Percentiles rank a stretch among this genome's conserved stretches.
phyloP scores from a whole-genome alignment of 1,140 invertebrate genomes.

The Lucilia sericata region DNA sequence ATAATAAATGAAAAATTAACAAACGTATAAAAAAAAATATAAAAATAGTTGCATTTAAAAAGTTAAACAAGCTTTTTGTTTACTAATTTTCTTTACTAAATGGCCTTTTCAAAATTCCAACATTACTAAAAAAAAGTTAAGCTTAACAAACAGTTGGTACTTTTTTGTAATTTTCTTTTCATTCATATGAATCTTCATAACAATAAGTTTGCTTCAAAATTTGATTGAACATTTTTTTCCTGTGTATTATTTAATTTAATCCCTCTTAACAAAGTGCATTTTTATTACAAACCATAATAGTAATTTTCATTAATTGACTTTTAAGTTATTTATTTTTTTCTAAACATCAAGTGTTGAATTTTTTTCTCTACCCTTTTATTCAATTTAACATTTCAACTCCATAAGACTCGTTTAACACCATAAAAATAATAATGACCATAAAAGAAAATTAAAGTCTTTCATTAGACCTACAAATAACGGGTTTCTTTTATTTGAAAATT shows the following conservation, averaged over 20 bases:
- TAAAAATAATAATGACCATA: neutral
- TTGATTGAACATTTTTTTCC: neutral
- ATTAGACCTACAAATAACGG: neutral
- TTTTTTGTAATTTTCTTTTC: too few species aligned
- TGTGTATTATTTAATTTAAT: neutral
- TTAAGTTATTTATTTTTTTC: neutral
- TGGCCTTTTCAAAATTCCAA: too few species aligned
- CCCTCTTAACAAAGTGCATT: neutral
- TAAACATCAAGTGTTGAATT: neutral
- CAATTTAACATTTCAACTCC: neutral
- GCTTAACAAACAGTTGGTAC: too few species aligned
- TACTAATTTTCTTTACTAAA: too few species aligned
- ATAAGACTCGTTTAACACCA: neutral
- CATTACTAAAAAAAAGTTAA: too few species aligned
- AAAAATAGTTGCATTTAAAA: too few species aligned
- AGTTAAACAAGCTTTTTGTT: too few species aligned
- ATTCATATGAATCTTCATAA: too few species aligned
- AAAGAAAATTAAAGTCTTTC: neutral
- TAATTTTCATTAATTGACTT: conserved; percentile 12
- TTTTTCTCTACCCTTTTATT: neutral
- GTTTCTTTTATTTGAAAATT: neutral
- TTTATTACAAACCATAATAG: neutral
- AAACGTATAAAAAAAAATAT: too few species aligned
- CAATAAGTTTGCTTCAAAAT: too few species aligned
- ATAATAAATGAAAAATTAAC: neutral